phyloP scores from a whole-genome alignment of 2,888 invertebrate genomes.

The Sturmia bella region DNA sequence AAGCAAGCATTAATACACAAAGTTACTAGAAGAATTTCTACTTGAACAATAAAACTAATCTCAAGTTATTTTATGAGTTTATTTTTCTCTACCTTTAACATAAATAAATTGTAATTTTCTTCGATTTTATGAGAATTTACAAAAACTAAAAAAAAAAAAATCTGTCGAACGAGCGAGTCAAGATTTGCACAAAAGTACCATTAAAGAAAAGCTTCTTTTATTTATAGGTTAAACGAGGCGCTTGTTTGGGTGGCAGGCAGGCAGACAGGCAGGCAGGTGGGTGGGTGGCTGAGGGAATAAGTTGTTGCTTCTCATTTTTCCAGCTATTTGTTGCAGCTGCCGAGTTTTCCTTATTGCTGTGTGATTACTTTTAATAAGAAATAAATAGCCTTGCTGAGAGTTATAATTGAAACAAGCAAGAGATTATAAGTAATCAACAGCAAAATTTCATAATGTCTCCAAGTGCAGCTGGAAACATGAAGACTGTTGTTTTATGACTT shows the following conservation, averaged over 20 bases:
- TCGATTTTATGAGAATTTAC: slow-evolving; percentile 27
- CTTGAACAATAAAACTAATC: slow-evolving; percentile 62
- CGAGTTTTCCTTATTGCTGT: not conserved
- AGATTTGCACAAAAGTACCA: slow-evolving; percentile 58
- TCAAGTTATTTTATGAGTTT: slow-evolving; percentile 62
- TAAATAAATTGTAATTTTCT: slow-evolving; percentile 63
- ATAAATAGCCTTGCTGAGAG: slow-evolving; percentile 25
- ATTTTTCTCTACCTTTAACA: slow-evolving; percentile 50
- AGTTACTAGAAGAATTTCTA: slow-evolving; percentile 42
- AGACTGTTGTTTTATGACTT: not conserved
- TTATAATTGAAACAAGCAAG: slow-evolving; percentile 46
- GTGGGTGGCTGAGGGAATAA: not conserved
- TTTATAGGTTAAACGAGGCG: slow-evolving; percentile 31
- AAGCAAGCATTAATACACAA: not conserved
- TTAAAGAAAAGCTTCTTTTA: slow-evolving; percentile 62
- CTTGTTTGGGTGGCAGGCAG: not conserved
- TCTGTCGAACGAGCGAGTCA: slow-evolving; percentile 13
- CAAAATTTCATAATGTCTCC: slow-evolving; percentile 12
- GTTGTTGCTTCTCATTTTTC: slow-evolving; percentile 1
- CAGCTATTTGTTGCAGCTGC: not conserved
- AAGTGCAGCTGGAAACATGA: not conserved
- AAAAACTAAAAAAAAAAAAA: not conserved
- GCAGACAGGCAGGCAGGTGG: not conserved
- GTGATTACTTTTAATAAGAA: slow-evolving; percentile 29
- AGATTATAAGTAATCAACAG: slow-evolving; percentile 37